These are phyloP conservation scores for Trichogramma dendrolimi DNA, from an alignment of 2,888 invertebrate genomes.

Conservation along the genomic window DNA sequence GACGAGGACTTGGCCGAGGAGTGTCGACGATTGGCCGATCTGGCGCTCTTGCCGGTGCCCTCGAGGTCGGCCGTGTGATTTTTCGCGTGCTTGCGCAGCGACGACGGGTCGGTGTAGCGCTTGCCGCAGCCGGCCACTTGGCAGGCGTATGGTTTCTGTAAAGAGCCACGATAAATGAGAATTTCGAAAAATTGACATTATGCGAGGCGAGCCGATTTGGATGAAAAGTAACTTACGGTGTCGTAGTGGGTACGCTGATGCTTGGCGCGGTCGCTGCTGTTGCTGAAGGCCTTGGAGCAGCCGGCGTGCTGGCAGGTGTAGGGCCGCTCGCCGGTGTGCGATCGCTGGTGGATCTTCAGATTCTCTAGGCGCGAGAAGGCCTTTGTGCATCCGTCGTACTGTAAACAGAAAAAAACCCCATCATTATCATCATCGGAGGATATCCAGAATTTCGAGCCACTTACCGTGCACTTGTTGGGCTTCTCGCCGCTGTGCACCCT, in stretches of 20 bases:
- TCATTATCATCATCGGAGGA: too few species aligned
- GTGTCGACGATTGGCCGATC: conserved; percentile 8
- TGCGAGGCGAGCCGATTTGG: not conserved
- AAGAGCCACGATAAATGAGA: conserved; percentile 25
- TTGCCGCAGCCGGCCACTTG: conserved; percentile 83
- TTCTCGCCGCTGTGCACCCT: conserved; percentile 97
- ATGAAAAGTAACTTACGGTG: conserved; percentile 67
- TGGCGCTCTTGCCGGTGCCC: not conserved
- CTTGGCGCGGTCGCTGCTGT: conserved; percentile 96
- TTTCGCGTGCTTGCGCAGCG: conserved; percentile 87
- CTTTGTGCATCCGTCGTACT: conserved; percentile 93
- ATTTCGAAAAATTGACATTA: not conserved
- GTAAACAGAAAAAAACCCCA: conserved; percentile 42
- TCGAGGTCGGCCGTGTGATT: conserved; percentile 57
- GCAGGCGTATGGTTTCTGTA: conserved; percentile 88
- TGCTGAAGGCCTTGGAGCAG: conserved; percentile 95
- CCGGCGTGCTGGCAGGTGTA: conserved; percentile 90
- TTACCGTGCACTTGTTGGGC: conserved; percentile 95
- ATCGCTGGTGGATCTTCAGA: conserved; percentile 93
- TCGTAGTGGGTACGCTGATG: conserved; percentile 98
- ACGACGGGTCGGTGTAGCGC: conserved; percentile 91
- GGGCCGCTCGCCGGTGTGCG: conserved; percentile 94
- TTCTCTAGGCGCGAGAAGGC: conserved; percentile 96
- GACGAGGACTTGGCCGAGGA: conserved; percentile 25
- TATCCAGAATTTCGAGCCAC: conserved; percentile 47